Conservation (phyloP, 2,888 invertebrate species). For the Hartigia nigra region DNA sequence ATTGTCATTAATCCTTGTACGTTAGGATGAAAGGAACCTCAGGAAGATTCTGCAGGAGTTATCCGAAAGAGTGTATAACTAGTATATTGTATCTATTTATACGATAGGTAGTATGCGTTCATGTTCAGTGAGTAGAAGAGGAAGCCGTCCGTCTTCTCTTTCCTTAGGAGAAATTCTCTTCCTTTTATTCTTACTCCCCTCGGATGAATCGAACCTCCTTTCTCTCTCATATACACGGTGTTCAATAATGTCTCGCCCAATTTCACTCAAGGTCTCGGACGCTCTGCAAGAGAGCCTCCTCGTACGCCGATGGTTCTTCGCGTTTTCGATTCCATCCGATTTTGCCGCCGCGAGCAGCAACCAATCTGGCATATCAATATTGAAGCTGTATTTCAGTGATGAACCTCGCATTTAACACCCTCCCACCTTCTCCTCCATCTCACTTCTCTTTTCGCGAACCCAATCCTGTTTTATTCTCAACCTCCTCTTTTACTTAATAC, state of each 20-base stretch:
- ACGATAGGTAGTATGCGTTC: background rate
- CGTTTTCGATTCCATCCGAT: background rate
- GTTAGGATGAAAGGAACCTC: background rate
- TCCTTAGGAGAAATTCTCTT: background rate
- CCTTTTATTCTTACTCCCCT: background rate
- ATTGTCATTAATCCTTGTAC: background rate
- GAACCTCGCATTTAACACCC: conserved; percentile 23
- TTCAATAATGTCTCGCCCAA: conserved; percentile 54
- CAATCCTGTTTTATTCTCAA: background rate
- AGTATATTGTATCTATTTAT: background rate
- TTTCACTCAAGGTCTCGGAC: conserved; percentile 50
- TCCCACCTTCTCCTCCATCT: conserved; percentile 6
- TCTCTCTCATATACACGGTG: conserved; percentile 15
- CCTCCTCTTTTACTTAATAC: background rate
- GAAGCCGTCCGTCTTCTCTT: background rate
- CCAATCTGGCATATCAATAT: conserved; percentile 52
- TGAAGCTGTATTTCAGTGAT: conserved; percentile 44
- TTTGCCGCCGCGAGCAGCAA: conserved; percentile 39
- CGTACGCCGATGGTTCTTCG: background rate
- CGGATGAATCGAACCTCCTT: background rate
- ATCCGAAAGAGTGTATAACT: background rate
- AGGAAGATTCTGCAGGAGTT: background rate
- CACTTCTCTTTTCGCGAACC: background rate
- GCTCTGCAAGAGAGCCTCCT: conserved; percentile 35
- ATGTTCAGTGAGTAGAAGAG: background rate